Base-by-base conservation (phyloP, 2,888 invertebrate species). In the Strigamia crassipes region DNA sequence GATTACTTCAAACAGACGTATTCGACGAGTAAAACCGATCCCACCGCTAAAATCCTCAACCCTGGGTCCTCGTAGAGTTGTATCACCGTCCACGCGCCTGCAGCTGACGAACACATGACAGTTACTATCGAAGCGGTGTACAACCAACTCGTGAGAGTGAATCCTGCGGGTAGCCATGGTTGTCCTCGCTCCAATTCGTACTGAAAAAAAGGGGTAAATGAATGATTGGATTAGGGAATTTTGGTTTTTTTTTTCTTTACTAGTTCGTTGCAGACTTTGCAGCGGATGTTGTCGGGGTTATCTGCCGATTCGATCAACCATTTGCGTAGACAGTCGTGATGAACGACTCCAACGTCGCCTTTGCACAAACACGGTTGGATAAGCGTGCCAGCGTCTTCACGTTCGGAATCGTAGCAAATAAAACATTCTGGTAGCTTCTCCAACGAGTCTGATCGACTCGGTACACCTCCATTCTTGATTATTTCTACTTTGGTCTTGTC, bases 301-400 rank as follows among this genome's bases (percentile, higher is more conserved):
- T 92, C 90, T 12, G 92, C 92, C 9, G 84, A 84, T 82, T 96
- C 96, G 81, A 96, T 93, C 0, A 96, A 91, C 96, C 96, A 96
- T 83, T 94, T 91, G 83, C 94, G 91, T 82, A 96, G 90, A 87
- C 96, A 96, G 87, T 96, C 94, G 87, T 96, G 95, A 89, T 96
- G 96, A 80, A 96, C 96, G 41, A 93, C 93, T 83, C 95, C 93
- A n/a, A 96, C 95, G 88, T 96, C 96, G 10, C 96, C 96, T 77
- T 94, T 93, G 88, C 96, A 96, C 82, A 93, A 92, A 86, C 96
- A 97, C 13, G 96, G 96, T 85, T 94, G 92, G 87, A 97, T 96
- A 83, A 96, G 90, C 1, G 94, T 93, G 15, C 91, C 91, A 79
- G 89, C 90, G 86, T 96, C 96, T 23, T 90, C 89, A 82, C 94